Percentiles rank a stretch among this genome's conserved stretches.
Evolutionary conservation across 23 tunicate genomes (phyloP).

Genomic region (Corella eumyota): DNA sequence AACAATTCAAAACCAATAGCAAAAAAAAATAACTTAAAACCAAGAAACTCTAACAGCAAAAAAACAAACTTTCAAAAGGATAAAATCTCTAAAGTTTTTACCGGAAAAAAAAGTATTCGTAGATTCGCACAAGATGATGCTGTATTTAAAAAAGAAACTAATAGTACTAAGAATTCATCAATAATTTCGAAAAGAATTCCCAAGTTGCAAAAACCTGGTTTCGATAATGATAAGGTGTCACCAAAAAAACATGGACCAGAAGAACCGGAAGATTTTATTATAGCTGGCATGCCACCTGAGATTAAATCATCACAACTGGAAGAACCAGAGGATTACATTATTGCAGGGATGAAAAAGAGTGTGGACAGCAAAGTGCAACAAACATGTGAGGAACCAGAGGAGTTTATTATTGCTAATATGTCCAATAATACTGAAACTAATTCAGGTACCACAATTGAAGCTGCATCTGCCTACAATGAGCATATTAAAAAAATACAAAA

Average conservation of each 20-base stretch:
- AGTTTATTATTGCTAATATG: slow-evolving; percentile 68
- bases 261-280: slow-evolving; percentile 86
- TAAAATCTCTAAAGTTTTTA: too few relatives aligned
- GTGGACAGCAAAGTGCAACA: slow-evolving; percentile 11
- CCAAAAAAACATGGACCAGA: slow-evolving; percentile 15
- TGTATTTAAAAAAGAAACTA: too few relatives aligned
- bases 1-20: too few relatives aligned
- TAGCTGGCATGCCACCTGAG: slow-evolving; percentile 46
- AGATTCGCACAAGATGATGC: too few relatives aligned
- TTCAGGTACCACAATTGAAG: slow-evolving; percentile 35
- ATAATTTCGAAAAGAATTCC: neutral
- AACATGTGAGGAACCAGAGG: slow-evolving; percentile 77
- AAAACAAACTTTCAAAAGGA: too few relatives aligned
- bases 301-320: slow-evolving; percentile 17
- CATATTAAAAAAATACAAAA: slow-evolving; percentile 31
- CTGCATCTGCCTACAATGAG: slow-evolving; percentile 26
- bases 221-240: neutral
- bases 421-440: too few relatives aligned
- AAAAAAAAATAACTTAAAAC: too few relatives aligned
- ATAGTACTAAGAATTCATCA: too few relatives aligned
- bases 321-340: slow-evolving; percentile 90
- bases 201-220: neutral
- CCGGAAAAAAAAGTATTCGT: too few relatives aligned
- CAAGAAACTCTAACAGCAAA: too few relatives aligned
- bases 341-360: slow-evolving; percentile 24